Percentiles rank a stretch among this genome's conserved stretches.
phyloP scores from a whole-genome alignment of 2,113 vertebrate species.

The Tiliqua scincoides region DNA sequence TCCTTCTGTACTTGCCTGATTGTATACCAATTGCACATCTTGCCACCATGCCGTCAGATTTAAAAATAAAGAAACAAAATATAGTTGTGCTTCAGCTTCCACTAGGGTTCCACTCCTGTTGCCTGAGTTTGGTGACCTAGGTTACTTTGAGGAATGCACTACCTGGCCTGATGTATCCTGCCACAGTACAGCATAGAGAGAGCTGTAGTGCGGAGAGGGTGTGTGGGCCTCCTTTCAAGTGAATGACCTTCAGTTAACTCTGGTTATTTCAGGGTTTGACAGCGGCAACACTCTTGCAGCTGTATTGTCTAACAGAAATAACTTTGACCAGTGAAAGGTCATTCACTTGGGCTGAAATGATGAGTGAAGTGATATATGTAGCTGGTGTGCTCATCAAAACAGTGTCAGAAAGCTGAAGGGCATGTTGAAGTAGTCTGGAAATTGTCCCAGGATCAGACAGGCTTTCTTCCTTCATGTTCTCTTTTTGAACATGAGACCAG shows the following conservation, averaged over 20 bases:
- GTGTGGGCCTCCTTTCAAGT: neutral
- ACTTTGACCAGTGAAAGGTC: neutral
- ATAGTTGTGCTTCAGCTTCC: too few species aligned
- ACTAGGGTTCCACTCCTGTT: too few species aligned
- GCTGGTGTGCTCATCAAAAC: too few species aligned
- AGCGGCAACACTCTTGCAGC: neutral
- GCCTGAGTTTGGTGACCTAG: neutral
- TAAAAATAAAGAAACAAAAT: neutral
- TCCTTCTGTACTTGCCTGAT: neutral
- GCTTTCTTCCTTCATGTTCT: neutral
- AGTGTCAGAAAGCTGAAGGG: neutral
- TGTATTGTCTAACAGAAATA: neutral
- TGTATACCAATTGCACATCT: neutral
- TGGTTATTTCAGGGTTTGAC: neutral
- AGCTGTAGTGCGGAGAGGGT: neutral
- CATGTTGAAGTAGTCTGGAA: neutral
- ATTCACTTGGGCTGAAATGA: neutral
- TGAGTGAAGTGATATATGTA: neutral
- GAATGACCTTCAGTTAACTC: neutral
- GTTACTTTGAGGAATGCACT: neutral
- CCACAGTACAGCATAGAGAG: neutral
- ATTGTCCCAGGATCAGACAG: neutral
- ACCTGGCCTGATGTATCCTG: neutral
- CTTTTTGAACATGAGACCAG: neutral
- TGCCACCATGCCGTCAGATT: neutral